phyloP scores from a whole-genome alignment of 2,113 vertebrate species.

The Burhinus oedicnemus region DNA sequence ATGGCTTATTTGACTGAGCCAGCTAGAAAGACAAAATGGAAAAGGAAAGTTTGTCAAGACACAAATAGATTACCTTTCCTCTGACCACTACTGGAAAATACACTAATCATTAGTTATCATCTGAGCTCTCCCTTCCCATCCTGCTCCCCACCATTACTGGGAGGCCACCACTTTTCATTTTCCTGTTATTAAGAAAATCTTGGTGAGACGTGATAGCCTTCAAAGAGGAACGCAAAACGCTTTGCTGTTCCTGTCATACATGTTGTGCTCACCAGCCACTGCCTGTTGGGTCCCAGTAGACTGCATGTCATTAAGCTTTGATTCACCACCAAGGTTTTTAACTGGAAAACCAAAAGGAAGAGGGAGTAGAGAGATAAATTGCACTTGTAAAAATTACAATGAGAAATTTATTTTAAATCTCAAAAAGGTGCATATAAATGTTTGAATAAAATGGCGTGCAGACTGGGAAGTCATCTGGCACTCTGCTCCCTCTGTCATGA shows the following conservation, averaged over 20 bases:
- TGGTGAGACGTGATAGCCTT: neutral
- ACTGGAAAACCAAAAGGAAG: neutral
- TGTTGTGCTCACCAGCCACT: neutral
- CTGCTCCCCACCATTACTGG: neutral
- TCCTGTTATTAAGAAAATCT: neutral
- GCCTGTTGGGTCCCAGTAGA: neutral
- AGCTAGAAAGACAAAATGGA: neutral
- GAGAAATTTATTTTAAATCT: slow-evolving; percentile 2
- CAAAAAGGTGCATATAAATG: neutral
- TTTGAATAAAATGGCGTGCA: neutral
- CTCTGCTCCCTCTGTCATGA: neutral
- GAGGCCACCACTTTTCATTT: neutral
- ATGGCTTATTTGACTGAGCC: neutral
- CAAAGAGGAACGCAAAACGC: neutral
- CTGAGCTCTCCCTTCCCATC: neutral
- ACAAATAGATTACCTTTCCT: neutral
- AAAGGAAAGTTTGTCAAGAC: neutral
- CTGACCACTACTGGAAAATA: neutral
- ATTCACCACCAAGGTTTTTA: neutral
- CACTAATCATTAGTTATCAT: neutral
- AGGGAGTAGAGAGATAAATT: neutral
- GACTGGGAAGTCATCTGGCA: neutral
- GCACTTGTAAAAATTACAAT: neutral
- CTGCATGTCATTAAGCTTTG: neutral
- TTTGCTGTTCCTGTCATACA: neutral